These are phyloP conservation scores for Emydura subglobosa DNA, from an alignment of 2,113 vertebrate genomes.

Conservation along the genomic window DNA sequence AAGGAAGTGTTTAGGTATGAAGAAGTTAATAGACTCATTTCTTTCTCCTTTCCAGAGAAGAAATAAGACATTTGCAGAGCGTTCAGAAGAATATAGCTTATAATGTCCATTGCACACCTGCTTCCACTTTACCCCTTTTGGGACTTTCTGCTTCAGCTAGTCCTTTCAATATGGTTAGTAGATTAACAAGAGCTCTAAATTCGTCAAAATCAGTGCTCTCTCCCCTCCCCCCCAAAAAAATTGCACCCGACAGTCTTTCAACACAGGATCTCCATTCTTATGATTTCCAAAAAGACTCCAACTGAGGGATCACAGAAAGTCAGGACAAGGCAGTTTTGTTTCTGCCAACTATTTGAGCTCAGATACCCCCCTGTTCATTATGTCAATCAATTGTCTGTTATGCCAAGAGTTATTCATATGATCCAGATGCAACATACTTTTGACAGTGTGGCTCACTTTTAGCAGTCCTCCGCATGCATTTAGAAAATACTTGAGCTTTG, in stretches of 20 bases:
- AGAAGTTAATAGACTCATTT: slow-evolving; percentile 13
- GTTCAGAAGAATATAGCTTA: slow-evolving; percentile 17
- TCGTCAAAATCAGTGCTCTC: slow-evolving; percentile 60
- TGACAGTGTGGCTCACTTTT: slow-evolving; percentile 56
- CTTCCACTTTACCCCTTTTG: slow-evolving; percentile 85
- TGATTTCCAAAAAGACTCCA: slow-evolving; percentile 73
- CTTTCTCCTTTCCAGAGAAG: slow-evolving; percentile 33
- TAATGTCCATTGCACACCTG: slow-evolving; percentile 76
- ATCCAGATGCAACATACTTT: slow-evolving; percentile 70
- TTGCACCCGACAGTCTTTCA: slow-evolving; percentile 75
- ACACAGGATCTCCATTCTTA: slow-evolving; percentile 66
- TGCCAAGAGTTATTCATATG: slow-evolving; percentile 78
- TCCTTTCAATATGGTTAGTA: slow-evolving; percentile 77
- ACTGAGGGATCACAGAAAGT: slow-evolving; percentile 68
- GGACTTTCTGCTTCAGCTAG: slow-evolving; percentile 86
- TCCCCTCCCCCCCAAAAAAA: slow-evolving; percentile 53
- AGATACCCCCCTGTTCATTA: slow-evolving; percentile 44
- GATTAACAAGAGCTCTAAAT: slow-evolving; percentile 68
- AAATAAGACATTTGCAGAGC: slow-evolving; percentile 47
- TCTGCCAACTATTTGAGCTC: slow-evolving; percentile 38
- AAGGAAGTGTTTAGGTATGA: slow-evolving; percentile 3
- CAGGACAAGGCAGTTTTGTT: slow-evolving; percentile 67
- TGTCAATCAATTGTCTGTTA: slow-evolving; percentile 76
- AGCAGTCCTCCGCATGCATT: neutral
- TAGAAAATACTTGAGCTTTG: neutral